Percentiles rank a stretch among this genome's conserved stretches.
Evolutionary conservation across 2,888 invertebrate genomes (phyloP).

Genomic region (Drosophila prolongata): DNA sequence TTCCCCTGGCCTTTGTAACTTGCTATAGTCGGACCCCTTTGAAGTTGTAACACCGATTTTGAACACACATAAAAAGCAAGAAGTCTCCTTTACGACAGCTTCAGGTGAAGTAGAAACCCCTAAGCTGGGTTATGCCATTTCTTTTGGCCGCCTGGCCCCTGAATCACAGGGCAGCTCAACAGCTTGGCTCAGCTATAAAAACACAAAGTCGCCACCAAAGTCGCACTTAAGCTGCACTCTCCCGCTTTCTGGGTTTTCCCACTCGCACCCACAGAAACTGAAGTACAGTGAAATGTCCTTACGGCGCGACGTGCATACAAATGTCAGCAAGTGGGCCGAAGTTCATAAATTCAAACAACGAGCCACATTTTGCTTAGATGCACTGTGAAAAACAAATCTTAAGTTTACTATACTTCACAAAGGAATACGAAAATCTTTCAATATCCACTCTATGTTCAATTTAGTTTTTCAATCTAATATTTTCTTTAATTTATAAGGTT

Average conservation of each 20-base stretch:
- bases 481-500: no score
- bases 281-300: conserved; percentile 19
- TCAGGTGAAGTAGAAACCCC: conserved; percentile 31
- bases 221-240: conserved; percentile 62
- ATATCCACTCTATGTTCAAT: no score
- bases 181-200: conserved; percentile 62
- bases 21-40: conserved; percentile 6
- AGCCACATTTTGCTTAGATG: conserved; percentile 45
- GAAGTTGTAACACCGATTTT: conserved; percentile 10
- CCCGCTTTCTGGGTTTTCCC: conserved; percentile 17
- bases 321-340: conserved; percentile 64
- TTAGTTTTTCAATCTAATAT: no score
- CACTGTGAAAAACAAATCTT: conserved; percentile 2
- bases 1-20: conserved; percentile 4
- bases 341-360: conserved; percentile 68
- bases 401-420: no score
- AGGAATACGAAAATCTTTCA: no score
- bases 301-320: conserved; percentile 52
- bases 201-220: conserved; percentile 67
- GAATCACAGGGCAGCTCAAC: conserved; percentile 59
- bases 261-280: conserved; percentile 8
- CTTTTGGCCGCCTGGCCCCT: conserved; percentile 12
- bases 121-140: conserved; percentile 43
- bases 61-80: conserved; percentile 7
- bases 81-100: conserved; percentile 25